phyloP scores from a whole-genome alignment of 1,140 invertebrate species.

The Olivierus martensii region DNA sequence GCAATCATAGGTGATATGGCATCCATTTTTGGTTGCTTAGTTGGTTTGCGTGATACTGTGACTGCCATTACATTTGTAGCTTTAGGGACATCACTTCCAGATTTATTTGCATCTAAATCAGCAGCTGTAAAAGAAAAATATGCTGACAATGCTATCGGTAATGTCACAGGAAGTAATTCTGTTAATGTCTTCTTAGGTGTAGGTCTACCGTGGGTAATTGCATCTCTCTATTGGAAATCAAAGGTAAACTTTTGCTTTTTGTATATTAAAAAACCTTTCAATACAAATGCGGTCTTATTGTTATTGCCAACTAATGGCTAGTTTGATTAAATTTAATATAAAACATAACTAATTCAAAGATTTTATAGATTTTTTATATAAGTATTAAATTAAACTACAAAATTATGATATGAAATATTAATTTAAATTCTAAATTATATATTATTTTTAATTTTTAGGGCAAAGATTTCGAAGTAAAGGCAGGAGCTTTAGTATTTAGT shows the following conservation, averaged over 20 bases:
- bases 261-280: too few species aligned
- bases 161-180: conserved; percentile 38
- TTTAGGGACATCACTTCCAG: conserved; percentile 53
- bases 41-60: conserved; percentile 40
- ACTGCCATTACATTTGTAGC: conserved; percentile 57
- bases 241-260: conserved; percentile 28
- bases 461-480: conserved; percentile 35
- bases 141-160: conserved; percentile 39
- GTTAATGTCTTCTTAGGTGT: conserved; percentile 50
- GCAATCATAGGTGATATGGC: conserved; percentile 48
- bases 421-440: too few species aligned
- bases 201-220: conserved; percentile 47
- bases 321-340: too few species aligned
- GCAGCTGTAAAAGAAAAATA: conserved; percentile 35
- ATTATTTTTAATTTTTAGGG: conserved; percentile 27
- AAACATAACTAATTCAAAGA: too few species aligned
- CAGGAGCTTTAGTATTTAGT: conserved; percentile 41
- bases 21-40: conserved; percentile 46
- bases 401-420: too few species aligned
- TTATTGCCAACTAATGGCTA: too few species aligned
- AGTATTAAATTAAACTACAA: too few species aligned
- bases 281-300: too few species aligned
- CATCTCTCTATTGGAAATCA: conserved; percentile 39
- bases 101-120: conserved; percentile 41
- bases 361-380: too few species aligned